Evolutionary conservation across 92 coral and sea anemone species (phyloP), one percentile per base, ranked within the genome.

Genomic region (Bergia puertoricense): DNA sequence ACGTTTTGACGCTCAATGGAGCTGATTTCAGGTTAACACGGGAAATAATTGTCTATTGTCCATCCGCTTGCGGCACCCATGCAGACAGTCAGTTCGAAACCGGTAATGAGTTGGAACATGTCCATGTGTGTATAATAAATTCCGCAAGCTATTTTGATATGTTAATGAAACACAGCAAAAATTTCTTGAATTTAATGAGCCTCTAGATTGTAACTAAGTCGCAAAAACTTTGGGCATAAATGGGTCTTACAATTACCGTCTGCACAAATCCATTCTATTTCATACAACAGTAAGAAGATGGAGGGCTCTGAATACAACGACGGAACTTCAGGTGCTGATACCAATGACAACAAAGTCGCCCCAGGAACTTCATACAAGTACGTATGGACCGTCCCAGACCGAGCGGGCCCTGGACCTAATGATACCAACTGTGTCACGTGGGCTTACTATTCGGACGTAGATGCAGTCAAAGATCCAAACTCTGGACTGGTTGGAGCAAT

Each of bases 401-500:
- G 98, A 39, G 94, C 98, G 73, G 98, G 98, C 30, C 98, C 98
- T 4, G 86, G 85, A 5, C 3, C 82, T 9, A 75, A 72, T 40
- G 95, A 89, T 22, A 90, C 94, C 9, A 80, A 89, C n/a, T 95
- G 98, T 77, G 44, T 90, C 48, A 92, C 96, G 57, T 95, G 98
- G 98, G 94, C 93, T 41, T 95, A 95, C 81, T 95, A 92, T 77
- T 93, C 96, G 40, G 93, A 93, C 71, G 98, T 95, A 15, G 88
- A 94, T 41, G 92, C 96, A 6, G 88, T 94, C 6, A 92, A 89
- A 76, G 98, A 95, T 88, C 92, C 96, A 66, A 94, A 95, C 75
- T 90, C 96, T n/a, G 98, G 96, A 57, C 86, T 95, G 20, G 90
- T 95, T 14, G 98, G 98, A 30, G 95, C 98, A 2, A 85, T 95